Percentiles rank a stretch among this genome's conserved stretches.
These are phyloP conservation scores for Zootoca vivipara DNA, from an alignment of 2,113 vertebrate species.

Conservation along the genomic window DNA sequence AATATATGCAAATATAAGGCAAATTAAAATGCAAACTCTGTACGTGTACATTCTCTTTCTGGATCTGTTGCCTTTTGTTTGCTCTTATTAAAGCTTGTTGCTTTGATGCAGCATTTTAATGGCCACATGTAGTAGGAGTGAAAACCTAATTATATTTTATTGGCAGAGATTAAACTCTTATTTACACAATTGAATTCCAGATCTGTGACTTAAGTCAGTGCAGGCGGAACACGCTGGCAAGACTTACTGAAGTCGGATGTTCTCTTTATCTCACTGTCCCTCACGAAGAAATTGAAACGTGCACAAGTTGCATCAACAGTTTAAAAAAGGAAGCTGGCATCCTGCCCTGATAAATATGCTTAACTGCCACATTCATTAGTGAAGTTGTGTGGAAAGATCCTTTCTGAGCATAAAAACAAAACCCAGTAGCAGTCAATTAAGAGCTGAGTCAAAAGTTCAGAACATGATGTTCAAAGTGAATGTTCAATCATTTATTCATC, in stretches of 20 bases:
- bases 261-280: background rate
- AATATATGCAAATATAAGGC: background rate
- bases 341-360: background rate
- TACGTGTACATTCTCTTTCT: conserved; percentile 41
- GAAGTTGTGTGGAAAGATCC: conserved; percentile 28
- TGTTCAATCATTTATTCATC: background rate
- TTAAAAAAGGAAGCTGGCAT: background rate
- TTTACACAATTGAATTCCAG: conserved; percentile 6
- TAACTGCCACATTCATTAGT: conserved; percentile 1
- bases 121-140: conserved; percentile 44
- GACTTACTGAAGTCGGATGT: background rate
- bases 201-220: background rate
- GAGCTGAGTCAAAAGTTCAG: background rate
- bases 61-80: conserved; percentile 23
- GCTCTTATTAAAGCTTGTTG: conserved; percentile 24
- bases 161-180: background rate
- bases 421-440: background rate
- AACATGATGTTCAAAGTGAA: background rate
- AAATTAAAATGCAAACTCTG: background rate
- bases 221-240: background rate
- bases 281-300: background rate
- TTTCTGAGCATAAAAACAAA: conserved; percentile 13
- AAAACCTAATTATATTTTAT: conserved; percentile 36
- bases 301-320: background rate
- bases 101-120: conserved; percentile 43